Evolutionary conservation across 2,797 vertebrate genomes (phyloP).

Genomic region (Kryptopterus vitreolus): DNA sequence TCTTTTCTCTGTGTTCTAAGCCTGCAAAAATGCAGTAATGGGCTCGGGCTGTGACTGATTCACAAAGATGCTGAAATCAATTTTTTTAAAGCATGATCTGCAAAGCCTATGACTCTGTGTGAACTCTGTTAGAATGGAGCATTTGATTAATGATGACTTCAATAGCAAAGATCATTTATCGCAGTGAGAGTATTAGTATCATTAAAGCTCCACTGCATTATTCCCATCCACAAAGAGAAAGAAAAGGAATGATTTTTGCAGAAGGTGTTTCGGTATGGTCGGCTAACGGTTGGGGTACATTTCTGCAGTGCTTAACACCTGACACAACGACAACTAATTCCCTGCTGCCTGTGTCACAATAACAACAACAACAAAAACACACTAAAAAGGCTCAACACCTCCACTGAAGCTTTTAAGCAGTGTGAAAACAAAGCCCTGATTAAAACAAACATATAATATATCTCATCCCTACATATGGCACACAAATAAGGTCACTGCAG

Average conservation of each 20-base stretch:
- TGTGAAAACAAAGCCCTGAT: slow-evolving; percentile 42
- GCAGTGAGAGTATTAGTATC: slow-evolving; percentile 30
- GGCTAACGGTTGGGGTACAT: slow-evolving; percentile 42
- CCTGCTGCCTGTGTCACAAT: background rate
- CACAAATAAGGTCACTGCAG: slow-evolving; percentile 14
- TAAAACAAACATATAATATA: background rate
- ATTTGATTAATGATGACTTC: slow-evolving; percentile 16
- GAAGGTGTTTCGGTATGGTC: slow-evolving; percentile 4
- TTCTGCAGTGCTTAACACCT: slow-evolving; percentile 48
- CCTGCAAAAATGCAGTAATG: background rate
- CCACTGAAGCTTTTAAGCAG: slow-evolving; percentile 26
- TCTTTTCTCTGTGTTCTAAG: background rate
- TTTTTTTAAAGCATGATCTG: slow-evolving; percentile 13
- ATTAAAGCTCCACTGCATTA: slow-evolving; percentile 34
- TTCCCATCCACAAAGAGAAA: slow-evolving; percentile 1
- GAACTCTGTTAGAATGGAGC: slow-evolving; percentile 2
- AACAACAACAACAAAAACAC: slow-evolving; percentile 16
- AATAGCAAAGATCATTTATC: slow-evolving; percentile 26
- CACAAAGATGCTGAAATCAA: background rate
- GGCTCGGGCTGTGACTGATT: background rate
- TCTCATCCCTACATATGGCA: slow-evolving; percentile 2
- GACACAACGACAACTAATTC: background rate
- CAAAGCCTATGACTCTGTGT: background rate
- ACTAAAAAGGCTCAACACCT: background rate
- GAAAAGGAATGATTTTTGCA: slow-evolving; percentile 16